phyloP scores from a whole-genome alignment of 2,888 invertebrate genomes.

The Meganola albula region DNA sequence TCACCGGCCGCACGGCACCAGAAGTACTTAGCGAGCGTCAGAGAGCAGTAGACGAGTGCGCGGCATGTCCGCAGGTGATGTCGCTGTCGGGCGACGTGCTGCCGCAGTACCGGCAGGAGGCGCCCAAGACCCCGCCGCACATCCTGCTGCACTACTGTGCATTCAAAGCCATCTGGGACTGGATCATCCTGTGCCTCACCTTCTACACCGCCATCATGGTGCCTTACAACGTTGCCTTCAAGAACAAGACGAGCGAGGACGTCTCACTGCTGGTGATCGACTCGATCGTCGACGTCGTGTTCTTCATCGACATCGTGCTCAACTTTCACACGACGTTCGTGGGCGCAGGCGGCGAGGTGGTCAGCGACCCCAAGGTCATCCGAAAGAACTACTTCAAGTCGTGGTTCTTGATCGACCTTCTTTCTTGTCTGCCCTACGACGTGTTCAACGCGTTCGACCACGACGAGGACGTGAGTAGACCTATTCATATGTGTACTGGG shows the following conservation, averaged over 20 bases:
- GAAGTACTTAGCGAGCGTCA: not conserved
- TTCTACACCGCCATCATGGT: conserved; percentile 99
- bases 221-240: conserved; percentile 99
- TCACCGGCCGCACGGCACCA: not conserved
- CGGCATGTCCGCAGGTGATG: conserved; percentile 78
- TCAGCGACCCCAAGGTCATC: conserved; percentile 98
- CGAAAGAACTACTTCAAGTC: conserved; percentile 99
- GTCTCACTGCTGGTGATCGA: conserved; percentile 96
- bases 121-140: conserved; percentile 99
- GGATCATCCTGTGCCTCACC: conserved; percentile 99
- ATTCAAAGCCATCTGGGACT: conserved; percentile 99
- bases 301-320: conserved; percentile 99
- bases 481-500: no score
- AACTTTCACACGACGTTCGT: conserved; percentile 99
- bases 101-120: conserved; percentile 99
- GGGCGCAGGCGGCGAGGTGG: conserved; percentile 96
- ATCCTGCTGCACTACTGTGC: conserved; percentile 99
- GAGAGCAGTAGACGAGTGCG: not conserved
- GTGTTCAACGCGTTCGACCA: conserved; percentile 99
- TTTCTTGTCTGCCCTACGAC: conserved; percentile 99
- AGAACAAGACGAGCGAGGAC: conserved; percentile 98
- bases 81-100: conserved; percentile 98
- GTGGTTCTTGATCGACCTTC: conserved; percentile 99
- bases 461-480: conserved; percentile 95
- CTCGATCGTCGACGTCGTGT: conserved; percentile 99